Percentiles rank a stretch among this genome's conserved stretches.
These are phyloP conservation scores for Anguilla japonica DNA, from an alignment of 2,113 vertebrate genomes.

Conservation along the genomic window DNA sequence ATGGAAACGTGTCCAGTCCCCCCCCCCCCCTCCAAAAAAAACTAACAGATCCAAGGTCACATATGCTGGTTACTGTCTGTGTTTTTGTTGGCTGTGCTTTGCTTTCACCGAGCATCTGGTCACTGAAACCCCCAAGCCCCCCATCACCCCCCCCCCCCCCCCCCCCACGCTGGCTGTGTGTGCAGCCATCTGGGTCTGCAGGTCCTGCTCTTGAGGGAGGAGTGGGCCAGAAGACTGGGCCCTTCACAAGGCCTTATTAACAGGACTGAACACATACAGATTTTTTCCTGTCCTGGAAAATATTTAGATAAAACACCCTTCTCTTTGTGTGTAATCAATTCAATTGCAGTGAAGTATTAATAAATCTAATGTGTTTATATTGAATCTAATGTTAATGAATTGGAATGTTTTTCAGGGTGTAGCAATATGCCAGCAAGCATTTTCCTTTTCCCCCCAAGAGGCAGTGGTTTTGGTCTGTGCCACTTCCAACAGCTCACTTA, in stretches of 20 bases:
- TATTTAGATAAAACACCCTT: not conserved
- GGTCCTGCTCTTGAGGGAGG: too few species aligned
- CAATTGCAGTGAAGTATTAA: not conserved
- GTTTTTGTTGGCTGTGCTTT: constrained; percentile 7
- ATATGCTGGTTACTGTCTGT: not conserved
- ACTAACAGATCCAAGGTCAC: not conserved
- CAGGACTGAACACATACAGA: too few species aligned
- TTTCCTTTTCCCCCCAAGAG: not conserved
- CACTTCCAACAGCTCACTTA: not conserved
- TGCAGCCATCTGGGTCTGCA: too few species aligned
- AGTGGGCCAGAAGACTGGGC: too few species aligned
- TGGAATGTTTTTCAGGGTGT: not conserved
- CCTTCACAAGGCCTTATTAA: too few species aligned
- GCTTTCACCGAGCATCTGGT: not conserved
- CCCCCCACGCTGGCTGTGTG: too few species aligned
- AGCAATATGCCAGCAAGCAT: not conserved
- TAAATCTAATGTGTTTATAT: not conserved
- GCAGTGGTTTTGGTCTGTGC: not conserved
- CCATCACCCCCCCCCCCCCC: too few species aligned
- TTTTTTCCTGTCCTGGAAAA: too few species aligned
- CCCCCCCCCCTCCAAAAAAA: not conserved
- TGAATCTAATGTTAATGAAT: too few species aligned
- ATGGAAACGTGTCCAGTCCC: not conserved
- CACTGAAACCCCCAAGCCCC: too few species aligned
- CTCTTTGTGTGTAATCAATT: not conserved